phyloP scores from a whole-genome alignment of 1,140 invertebrate genomes.

The Plectrocnemia conspersa region DNA sequence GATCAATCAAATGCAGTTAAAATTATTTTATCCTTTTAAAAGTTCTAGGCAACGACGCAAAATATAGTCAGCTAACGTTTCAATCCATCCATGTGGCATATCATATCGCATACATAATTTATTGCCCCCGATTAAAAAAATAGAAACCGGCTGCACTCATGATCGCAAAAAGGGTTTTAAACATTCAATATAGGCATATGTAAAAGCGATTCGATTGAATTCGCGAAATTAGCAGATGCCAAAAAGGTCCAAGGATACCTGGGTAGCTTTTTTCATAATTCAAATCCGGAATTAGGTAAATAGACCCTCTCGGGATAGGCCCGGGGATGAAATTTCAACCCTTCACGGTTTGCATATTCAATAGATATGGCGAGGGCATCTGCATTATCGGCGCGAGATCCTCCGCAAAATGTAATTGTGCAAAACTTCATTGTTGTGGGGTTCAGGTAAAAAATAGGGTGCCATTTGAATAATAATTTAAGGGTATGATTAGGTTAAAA shows the following conservation, averaged over 20 bases:
- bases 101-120: too few species aligned
- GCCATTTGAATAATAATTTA: conserved; percentile 33
- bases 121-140: too few species aligned
- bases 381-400: conserved; percentile 32
- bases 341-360: conserved; percentile 34
- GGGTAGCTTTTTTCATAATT: conserved; percentile 27
- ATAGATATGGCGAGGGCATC: conserved; percentile 30
- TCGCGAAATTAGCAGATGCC: conserved; percentile 35
- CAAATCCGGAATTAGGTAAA: conserved; percentile 35
- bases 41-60: too few species aligned
- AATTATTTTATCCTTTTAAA: too few species aligned
- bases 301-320: conserved; percentile 24
- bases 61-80: too few species aligned
- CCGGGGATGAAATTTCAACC: conserved; percentile 33
- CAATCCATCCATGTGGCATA: too few species aligned
- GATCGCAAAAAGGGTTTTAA: too few species aligned
- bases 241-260: conserved; percentile 29
- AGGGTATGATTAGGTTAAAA: too few species aligned
- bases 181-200: too few species aligned
- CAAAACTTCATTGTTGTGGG: conserved; percentile 24
- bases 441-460: conserved; percentile 22
- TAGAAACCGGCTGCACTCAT: too few species aligned
- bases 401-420: conserved; percentile 34
- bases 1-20: too few species aligned
- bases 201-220: conserved; percentile 24